Conservation (phyloP, 2,113 vertebrate genomes). For the Larimichthys polyactis region DNA sequence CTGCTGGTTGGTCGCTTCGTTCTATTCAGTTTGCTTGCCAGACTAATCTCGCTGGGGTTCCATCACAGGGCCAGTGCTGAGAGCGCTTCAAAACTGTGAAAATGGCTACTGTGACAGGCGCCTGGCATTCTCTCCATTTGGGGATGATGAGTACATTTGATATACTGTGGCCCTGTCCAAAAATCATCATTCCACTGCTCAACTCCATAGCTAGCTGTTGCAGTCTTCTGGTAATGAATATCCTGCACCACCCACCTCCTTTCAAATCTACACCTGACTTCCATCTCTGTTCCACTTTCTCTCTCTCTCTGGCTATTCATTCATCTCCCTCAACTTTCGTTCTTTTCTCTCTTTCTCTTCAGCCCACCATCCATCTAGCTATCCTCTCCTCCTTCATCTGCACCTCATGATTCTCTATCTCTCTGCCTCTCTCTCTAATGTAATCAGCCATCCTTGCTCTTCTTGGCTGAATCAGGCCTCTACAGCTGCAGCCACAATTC, state of each 20-base stretch:
- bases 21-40: constrained; percentile 58
- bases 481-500: constrained; percentile 48
- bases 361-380: constrained; percentile 20
- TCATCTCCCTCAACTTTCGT: constrained; percentile 11
- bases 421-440: constrained; percentile 35
- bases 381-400: constrained; percentile 44
- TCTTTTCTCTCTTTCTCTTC: constrained; percentile 16
- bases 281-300: constrained; percentile 51
- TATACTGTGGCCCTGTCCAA: constrained; percentile 55
- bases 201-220: constrained; percentile 26
- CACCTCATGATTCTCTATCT: constrained; percentile 37
- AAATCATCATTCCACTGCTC: constrained; percentile 59
- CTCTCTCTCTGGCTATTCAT: constrained; percentile 23
- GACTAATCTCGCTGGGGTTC: constrained; percentile 68
- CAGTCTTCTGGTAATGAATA: constrained; percentile 52
- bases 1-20: constrained; percentile 48
- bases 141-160: constrained; percentile 72
- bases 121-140: constrained; percentile 60
- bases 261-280: constrained; percentile 62
- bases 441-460: constrained; percentile 58
- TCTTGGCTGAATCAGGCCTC: constrained; percentile 44
- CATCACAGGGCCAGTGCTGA: constrained; percentile 57
- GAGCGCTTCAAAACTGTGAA: constrained; percentile 67
- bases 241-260: constrained; percentile 50
- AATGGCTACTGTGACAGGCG: constrained; percentile 71